Evolutionary conservation across 2,113 vertebrate species (phyloP).

Genomic region (Apus apus): DNA sequence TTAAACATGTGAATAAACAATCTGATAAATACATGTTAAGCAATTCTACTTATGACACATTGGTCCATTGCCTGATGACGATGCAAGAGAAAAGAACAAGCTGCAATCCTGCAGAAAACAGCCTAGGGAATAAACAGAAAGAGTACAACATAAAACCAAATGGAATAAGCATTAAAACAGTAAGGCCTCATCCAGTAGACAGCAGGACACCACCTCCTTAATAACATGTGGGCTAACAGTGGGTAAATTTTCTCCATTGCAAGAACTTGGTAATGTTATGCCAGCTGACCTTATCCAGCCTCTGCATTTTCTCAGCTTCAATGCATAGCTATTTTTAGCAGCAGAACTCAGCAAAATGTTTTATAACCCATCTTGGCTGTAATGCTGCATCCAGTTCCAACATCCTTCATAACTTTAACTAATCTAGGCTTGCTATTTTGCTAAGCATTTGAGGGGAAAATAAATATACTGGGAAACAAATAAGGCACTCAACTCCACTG

Average conservation of each 20-base stretch:
- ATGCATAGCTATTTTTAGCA: constrained; percentile 58
- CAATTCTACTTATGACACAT: neutral
- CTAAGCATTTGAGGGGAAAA: neutral
- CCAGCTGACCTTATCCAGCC: constrained; percentile 8
- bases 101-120: neutral
- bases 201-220: neutral
- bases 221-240: neutral
- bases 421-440: constrained; percentile 9
- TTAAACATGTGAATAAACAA: neutral
- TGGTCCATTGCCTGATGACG: neutral
- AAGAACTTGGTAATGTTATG: neutral
- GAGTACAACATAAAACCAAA: neutral
- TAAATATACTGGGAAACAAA: constrained; percentile 27
- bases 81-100: neutral
- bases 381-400: constrained; percentile 32
- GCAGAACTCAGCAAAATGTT: constrained; percentile 51
- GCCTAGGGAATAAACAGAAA: neutral
- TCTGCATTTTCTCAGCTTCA: constrained; percentile 35
- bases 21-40: neutral
- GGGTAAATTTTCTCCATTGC: neutral
- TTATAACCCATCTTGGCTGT: constrained; percentile 54
- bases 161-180: neutral
- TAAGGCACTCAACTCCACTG: neutral
- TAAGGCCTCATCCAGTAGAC: neutral
- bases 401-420: constrained; percentile 14